A percentile compares a stretch with the other conserved stretches of the same genome.
Evolutionary conservation across 2,888 invertebrate genomes (phyloP).

Genomic region (Axea sp.): DNA sequence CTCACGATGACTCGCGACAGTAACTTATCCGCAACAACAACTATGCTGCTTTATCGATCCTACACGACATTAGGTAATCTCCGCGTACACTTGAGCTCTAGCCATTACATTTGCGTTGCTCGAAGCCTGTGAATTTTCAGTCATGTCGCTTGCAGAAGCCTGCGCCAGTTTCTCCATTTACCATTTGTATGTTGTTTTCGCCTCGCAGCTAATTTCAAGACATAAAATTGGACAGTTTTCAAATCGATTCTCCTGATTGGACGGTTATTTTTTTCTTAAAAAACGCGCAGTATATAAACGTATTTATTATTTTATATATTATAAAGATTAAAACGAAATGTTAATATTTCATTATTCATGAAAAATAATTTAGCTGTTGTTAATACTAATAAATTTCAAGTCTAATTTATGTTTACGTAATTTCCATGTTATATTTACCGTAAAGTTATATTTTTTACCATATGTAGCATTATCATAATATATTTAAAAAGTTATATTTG

Average conservation of each 20-base stretch:
- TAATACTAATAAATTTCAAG: too few species aligned
- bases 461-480: too few species aligned
- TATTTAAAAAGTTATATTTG: too few species aligned
- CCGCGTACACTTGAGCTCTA: constrained; percentile 49
- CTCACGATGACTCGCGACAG: constrained; percentile 1
- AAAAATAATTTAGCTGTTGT: too few species aligned
- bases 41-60: constrained; percentile 56
- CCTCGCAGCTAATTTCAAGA: constrained; percentile 40
- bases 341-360: too few species aligned
- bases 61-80: constrained; percentile 61
- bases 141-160: constrained; percentile 61
- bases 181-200: constrained; percentile 52
- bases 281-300: background rate
- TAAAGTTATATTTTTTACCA: too few species aligned
- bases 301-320: too few species aligned
- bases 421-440: too few species aligned
- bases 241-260: constrained; percentile 1
- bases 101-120: constrained; percentile 62
- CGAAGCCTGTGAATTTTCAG: constrained; percentile 61
- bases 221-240: constrained; percentile 36
- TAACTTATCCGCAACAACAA: constrained; percentile 20
- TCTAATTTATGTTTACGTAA: too few species aligned
- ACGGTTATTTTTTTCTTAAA: background rate
- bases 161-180: constrained; percentile 63
- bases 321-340: too few species aligned